Conservation (phyloP, 2,888 invertebrate species). For the Eugnorisma glareosa region DNA sequence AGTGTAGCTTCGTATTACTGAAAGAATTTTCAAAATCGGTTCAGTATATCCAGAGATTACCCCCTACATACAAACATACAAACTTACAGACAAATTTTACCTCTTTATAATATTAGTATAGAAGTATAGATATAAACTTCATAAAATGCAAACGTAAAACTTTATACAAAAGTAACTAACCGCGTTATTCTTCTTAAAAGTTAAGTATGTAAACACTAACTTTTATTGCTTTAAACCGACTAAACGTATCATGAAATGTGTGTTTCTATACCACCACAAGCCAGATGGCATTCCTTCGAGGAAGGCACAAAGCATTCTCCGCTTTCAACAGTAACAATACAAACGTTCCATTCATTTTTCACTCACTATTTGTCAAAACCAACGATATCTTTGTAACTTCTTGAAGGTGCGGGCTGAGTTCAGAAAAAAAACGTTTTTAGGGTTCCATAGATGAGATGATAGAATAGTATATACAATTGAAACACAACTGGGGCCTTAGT, state of each 20-base stretch:
- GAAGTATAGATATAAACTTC: neutral
- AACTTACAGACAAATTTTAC: no score
- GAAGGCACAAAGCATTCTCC: slow-evolving; percentile 49
- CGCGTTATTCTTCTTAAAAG: neutral
- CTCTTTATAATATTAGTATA: no score
- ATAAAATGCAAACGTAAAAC: neutral
- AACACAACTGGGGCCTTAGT: no score
- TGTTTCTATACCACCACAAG: slow-evolving; percentile 25
- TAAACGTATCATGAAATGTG: slow-evolving; percentile 38
- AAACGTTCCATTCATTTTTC: slow-evolving; percentile 38
- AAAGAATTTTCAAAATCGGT: no score
- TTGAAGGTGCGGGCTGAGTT: neutral
- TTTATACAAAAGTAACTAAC: no score
- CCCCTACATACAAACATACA: no score
- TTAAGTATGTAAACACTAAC: neutral
- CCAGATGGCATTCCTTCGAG: slow-evolving; percentile 37
- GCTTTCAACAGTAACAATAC: slow-evolving; percentile 50
- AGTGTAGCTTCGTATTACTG: no score
- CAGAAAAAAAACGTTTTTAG: neutral
- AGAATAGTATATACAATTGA: no score
- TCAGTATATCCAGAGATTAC: no score
- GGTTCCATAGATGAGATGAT: neutral
- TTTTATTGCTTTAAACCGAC: slow-evolving; percentile 27
- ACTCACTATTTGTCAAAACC: slow-evolving; percentile 39
- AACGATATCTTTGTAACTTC: slow-evolving; percentile 15